Conservation (phyloP, 2,797 vertebrate species). For the Miopithecus talapoin region DNA sequence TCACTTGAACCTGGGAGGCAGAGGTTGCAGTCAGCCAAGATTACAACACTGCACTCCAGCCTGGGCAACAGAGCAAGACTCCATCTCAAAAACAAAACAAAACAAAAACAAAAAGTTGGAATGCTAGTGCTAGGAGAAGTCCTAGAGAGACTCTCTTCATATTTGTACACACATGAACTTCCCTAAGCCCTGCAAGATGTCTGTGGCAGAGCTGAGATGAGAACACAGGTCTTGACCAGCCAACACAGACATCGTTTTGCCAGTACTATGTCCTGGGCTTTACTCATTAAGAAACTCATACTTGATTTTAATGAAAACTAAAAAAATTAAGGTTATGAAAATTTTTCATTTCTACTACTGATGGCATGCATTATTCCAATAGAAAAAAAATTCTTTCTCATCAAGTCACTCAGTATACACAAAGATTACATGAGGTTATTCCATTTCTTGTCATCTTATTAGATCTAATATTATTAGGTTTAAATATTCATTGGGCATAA, state of each 20-base stretch:
- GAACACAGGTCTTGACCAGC: rapidly evolving
- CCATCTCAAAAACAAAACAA: too few relatives aligned
- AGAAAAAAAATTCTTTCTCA: neutral
- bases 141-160: neutral
- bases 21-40: too few relatives aligned
- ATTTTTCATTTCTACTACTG: neutral
- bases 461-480: neutral
- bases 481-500: neutral
- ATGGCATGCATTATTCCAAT: neutral
- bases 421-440: neutral
- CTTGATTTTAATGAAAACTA: neutral
- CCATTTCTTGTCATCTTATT: neutral
- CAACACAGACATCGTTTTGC: neutral
- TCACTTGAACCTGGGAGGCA: too few relatives aligned
- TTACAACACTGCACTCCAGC: too few relatives aligned
- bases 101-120: neutral
- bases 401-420: neutral
- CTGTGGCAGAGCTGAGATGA: neutral
- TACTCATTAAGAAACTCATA: neutral
- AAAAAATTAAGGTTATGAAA: neutral
- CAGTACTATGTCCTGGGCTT: neutral
- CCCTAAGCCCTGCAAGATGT: rapidly evolving
- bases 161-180: neutral
- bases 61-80: too few relatives aligned
- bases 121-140: neutral